Evolutionary conservation across 2,113 vertebrate genomes (phyloP), one percentile per base, ranked within the genome.

Genomic region (Natator depressus): DNA sequence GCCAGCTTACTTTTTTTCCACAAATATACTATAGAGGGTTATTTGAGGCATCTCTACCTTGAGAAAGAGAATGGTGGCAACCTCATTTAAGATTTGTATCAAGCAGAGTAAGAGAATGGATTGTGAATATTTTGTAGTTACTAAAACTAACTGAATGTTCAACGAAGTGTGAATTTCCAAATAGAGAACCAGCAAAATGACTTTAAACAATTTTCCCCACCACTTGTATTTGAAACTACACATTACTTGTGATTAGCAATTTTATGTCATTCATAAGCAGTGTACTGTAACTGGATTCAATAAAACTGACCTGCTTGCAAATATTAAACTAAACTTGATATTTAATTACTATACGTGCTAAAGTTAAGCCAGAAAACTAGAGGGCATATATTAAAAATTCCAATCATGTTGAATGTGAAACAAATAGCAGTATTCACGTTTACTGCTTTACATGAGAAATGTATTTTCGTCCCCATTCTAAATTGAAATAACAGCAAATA

Each of bases 101-200:
- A 95, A 85, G 94, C 82, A 91, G 94, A 91, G 62, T 57, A 69
- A 82, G 51, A 89, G 96, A 95, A 94, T 94, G 69, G 86, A 92
- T 93, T 92, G 54, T 82, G 93, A 95, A 85, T 97, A 83, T 96
- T 96, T 90, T 94, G 82, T 88, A 94, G 91, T 75, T 92, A 91
- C 93, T 92, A 65, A 95, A 93, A 84, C 55, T 85, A 94, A 87
- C 80, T 29, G 82, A 93, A 89, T 12, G 6, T 72, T 96, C 95
- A 94, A 82, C 87, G 79, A 72, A 93, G 95, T 80, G 24, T 90
- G 53, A 85, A 54, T 72, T 94, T 96, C 89, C 84, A 72, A 93
- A 35, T 72, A 87, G 42, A 79, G 83, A 87, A 4, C 27, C 35
- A 51, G 8, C 76, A 84, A 86, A 87, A 59, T 95, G 81, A 54